Percentiles rank a stretch among this genome's conserved stretches.
These are phyloP conservation scores for Argynnis bischoffii DNA, from an alignment of 2,888 invertebrate genomes.

Conservation along the genomic window DNA sequence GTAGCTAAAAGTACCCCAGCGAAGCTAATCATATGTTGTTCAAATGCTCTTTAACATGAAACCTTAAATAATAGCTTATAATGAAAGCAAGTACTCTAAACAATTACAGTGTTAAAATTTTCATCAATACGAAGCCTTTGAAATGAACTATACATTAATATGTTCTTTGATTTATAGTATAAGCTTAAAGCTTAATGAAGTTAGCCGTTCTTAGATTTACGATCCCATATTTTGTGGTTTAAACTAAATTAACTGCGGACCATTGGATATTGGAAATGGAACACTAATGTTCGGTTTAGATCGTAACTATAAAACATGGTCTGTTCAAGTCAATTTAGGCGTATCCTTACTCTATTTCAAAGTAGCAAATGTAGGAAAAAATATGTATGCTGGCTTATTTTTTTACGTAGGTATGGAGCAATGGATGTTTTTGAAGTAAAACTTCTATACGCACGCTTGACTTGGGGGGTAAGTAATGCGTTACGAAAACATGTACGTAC, in stretches of 20 bases:
- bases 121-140: not conserved
- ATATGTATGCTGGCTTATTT: no score
- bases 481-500: no score
- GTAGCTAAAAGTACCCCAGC: no score
- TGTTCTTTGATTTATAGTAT: not conserved
- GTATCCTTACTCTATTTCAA: no score
- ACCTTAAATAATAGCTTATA: not conserved
- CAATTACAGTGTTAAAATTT: not conserved
- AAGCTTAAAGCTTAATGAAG: conserved; percentile 2
- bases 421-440: no score
- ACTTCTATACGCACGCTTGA: no score
- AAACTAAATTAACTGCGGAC: conserved; percentile 24
- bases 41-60: not conserved
- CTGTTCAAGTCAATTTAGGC: no score
- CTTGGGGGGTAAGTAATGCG: no score
- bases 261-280: conserved; percentile 25
- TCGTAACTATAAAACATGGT: not conserved
- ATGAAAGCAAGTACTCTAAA: not conserved
- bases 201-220: conserved; percentile 11
- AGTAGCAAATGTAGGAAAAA: no score
- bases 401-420: no score
- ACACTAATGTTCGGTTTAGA: conserved; percentile 3
- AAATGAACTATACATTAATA: not conserved
- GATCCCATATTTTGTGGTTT: conserved; percentile 25
- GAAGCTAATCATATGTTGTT: no score